Evolutionary conservation across 2,888 invertebrate species (phyloP).

Genomic region (Dasysyrphus albostriatus): DNA sequence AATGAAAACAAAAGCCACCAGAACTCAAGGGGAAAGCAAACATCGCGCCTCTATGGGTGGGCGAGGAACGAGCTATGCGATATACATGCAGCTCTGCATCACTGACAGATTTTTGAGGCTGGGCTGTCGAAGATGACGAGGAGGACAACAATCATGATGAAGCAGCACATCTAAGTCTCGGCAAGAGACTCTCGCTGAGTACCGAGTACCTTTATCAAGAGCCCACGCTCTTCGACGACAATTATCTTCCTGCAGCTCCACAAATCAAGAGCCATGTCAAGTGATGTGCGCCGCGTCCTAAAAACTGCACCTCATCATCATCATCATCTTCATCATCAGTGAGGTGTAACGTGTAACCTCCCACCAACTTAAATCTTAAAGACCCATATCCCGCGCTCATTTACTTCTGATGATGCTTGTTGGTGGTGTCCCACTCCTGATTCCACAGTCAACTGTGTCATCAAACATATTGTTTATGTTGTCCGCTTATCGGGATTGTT

Average conservation of each 20-base stretch:
- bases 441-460: slow-evolving; percentile 54
- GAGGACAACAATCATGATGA: slow-evolving; percentile 71
- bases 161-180: slow-evolving; percentile 55
- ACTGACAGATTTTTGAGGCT: slow-evolving; percentile 60
- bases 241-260: slow-evolving; percentile 50
- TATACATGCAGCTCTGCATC: slow-evolving; percentile 36
- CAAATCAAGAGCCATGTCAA: slow-evolving; percentile 47
- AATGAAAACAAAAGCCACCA: slow-evolving; percentile 74
- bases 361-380: slow-evolving; percentile 51
- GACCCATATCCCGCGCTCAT: slow-evolving; percentile 47
- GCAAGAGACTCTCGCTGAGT: slow-evolving; percentile 38
- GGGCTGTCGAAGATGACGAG: slow-evolving; percentile 74
- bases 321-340: slow-evolving; percentile 1
- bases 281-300: slow-evolving; percentile 53
- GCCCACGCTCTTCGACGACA: slow-evolving; percentile 71
- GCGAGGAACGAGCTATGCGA: slow-evolving; percentile 43
- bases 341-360: slow-evolving; percentile 69
- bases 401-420: slow-evolving; percentile 1
- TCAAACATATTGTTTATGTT: slow-evolving; percentile 71
- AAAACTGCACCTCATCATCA: slow-evolving; percentile 61
- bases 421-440: slow-evolving; percentile 37
- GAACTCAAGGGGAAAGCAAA: slow-evolving; percentile 74
- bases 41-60: slow-evolving; percentile 76
- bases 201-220: slow-evolving; percentile 61
- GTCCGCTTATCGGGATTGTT: slow-evolving; percentile 65